Conservation (phyloP, 2,888 invertebrate species). For the Scaptomyza caliginosa region DNA sequence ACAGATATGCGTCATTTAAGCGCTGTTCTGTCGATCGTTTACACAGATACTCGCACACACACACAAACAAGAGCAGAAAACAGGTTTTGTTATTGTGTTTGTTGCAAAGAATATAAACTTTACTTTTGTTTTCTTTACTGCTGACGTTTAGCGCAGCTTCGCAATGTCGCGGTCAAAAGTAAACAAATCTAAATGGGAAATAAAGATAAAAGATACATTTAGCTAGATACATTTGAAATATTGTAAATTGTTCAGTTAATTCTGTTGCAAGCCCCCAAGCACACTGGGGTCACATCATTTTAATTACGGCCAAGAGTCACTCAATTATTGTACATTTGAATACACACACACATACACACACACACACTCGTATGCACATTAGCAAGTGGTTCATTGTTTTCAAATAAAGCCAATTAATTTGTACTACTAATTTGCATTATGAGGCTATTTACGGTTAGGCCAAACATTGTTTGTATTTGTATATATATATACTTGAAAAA, state of each 20-base stretch:
- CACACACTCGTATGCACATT: not conserved
- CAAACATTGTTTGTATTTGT: not conserved
- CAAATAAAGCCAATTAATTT: slow-evolving; percentile 73
- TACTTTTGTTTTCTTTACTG: slow-evolving; percentile 66
- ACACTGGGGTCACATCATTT: slow-evolving; percentile 51
- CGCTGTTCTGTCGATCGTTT: slow-evolving; percentile 36
- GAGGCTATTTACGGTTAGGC: not conserved
- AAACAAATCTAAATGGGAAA: slow-evolving; percentile 46
- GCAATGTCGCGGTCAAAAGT: slow-evolving; percentile 25
- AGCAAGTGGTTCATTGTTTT: slow-evolving; percentile 61
- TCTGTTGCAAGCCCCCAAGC: slow-evolving; percentile 4
- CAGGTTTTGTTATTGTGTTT: slow-evolving; percentile 48
- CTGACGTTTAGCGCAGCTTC: slow-evolving; percentile 53
- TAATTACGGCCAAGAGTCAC: slow-evolving; percentile 75
- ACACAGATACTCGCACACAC: slow-evolving; percentile 30
- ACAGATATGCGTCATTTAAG: slow-evolving; percentile 37
- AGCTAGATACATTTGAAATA: too few species aligned
- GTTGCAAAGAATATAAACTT: slow-evolving; percentile 44
- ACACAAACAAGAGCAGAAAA: slow-evolving; percentile 19
- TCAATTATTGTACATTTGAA: slow-evolving; percentile 54
- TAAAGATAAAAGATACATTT: slow-evolving; percentile 22
- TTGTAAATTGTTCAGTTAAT: not conserved
- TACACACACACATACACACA: not conserved
- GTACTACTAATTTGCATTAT: slow-evolving; percentile 31
- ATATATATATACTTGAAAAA: not conserved